Percentiles rank a stretch among this genome's conserved stretches.
Evolutionary conservation across 2,888 invertebrate genomes (phyloP).

Genomic region (Falcaria lacertinaria): DNA sequence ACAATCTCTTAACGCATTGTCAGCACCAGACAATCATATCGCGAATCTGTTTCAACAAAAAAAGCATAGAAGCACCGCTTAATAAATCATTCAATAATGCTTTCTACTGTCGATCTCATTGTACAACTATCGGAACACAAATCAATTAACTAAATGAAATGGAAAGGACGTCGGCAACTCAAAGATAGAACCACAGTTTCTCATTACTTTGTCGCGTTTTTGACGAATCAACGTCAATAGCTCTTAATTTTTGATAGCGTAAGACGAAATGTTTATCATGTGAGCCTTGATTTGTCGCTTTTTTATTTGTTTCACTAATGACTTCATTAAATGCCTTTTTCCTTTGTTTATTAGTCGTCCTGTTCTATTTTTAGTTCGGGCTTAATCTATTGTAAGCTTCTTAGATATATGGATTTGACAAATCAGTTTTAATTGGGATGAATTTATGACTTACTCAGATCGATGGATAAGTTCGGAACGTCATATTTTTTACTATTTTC

Average conservation of each 20-base stretch:
- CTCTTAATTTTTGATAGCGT: conserved; percentile 4
- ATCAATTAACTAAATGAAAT: conserved; percentile 64
- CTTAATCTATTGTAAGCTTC: too few relatives aligned
- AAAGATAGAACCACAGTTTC: conserved; percentile 30
- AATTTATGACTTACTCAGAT: too few relatives aligned
- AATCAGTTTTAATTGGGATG: too few relatives aligned
- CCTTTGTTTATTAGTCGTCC: neutral
- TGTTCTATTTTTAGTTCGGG: neutral
- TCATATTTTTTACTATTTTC: too few relatives aligned
- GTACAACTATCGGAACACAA: conserved; percentile 49
- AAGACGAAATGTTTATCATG: conserved; percentile 13
- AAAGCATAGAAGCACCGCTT: conserved; percentile 33
- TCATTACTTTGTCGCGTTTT: conserved; percentile 20
- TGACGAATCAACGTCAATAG: conserved; percentile 14
- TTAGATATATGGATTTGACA: too few relatives aligned
- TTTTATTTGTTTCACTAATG: neutral
- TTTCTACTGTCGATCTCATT: conserved; percentile 42
- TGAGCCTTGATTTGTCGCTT: conserved; percentile 5
- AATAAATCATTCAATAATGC: conserved; percentile 26
- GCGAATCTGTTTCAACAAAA: conserved; percentile 9
- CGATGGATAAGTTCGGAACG: too few relatives aligned
- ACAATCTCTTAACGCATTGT: conserved; percentile 21
- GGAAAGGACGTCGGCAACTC: conserved; percentile 38
- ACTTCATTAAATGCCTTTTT: too few relatives aligned
- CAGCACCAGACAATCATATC: conserved; percentile 22